Evolutionary conservation across 1,140 invertebrate species (phyloP), one percentile per base, ranked within the genome.

Genomic region (Drosophila paulistorum): DNA sequence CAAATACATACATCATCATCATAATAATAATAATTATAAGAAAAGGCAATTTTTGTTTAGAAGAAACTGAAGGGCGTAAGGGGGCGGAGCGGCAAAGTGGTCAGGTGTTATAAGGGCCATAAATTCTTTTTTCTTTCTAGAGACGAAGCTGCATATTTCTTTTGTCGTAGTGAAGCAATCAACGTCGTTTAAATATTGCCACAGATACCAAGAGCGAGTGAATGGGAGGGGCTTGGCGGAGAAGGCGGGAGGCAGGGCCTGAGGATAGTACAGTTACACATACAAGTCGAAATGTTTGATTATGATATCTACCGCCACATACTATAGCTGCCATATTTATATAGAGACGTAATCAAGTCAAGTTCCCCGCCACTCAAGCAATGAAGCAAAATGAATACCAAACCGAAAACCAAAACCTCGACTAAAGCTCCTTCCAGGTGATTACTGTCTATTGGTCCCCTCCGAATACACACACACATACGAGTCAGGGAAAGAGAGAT

Each of bases 1-100:
- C 83, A 86, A 86, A 86, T 87, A 86, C 83, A 86, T 87, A 86
- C 83, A 84, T 79, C 65, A 85, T 81, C 82, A 81, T 86, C 76
- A 37, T 30, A 30, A 30, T 30, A 30, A 87, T 79, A 72, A 83
- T 87, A 83, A 86, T 86, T 87, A 86, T 87, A 87, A 77, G 83
- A 83, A 86, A 30, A 89, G 82, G 89, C 89, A 84, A 90, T 91
- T 90, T 89, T 81, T 86, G 7, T 37, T 37, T 37, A 9, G 35
- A 0, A 37, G 35, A 10, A 26, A 26, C 30, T 30, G 30, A 30
- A 30, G 30, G 30, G 30, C 30, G 54, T 17, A 17, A 17, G 65
- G 58, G 26, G 66, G 35, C 9, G 45, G 62, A 57, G 66, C 7
- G 13, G 1, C 20, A 23, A 1, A 23, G 17, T 20, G 42, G 65